Base-by-base conservation (phyloP, 1,140 invertebrate genomes). In the Caenorhabditis brenneri region DNA sequence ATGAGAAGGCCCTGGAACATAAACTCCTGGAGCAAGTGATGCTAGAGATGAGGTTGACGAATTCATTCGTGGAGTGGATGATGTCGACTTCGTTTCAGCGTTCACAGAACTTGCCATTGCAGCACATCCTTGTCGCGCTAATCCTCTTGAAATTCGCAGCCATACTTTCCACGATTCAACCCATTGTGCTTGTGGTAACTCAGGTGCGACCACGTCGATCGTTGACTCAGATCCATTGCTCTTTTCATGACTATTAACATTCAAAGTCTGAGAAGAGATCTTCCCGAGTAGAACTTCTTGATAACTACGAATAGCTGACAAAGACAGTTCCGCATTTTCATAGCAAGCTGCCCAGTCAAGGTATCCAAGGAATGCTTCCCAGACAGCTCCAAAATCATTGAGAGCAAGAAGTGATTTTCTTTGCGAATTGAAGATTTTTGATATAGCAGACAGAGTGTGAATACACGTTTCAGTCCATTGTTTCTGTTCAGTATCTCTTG, bases 391-490 rank as follows among this genome's bases (percentile, higher is more conserved):
- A 42, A 89, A 89, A 46, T 82, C 85, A 12, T 84, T 89, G 39
- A 89, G 85, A n/a, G 55, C 74, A 6, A 89, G 74, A n/a, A 89
- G 85, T 46, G 81, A 80, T 19, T 85, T 83, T 36, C 89, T 51
- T 80, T 90, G 90, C 2, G 89, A 85, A 74, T 89, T 91, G 82
- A 89, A 91, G 39, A 90, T 91, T 69, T 89, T 91, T 4, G 89
- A 87, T 31, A 89, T 86, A 7, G 89, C 89, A 58, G 84, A 69
- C 22, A 93, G 88, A 0, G 92, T 91, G n/a, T 92, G 89, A 74
- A 83, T 83, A 27, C 82, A 95, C 6, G 97, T 99, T 92, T 99
- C 97, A 9, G 97, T 96, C 97, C 97, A 99, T 91, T 99, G 97
- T 89, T 99, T 99, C 90, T 98, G 39, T 22, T 97, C 96, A 0